A percentile compares a stretch with the other conserved stretches of the same genome.
Evolutionary conservation across 2,888 invertebrate genomes (phyloP).

Genomic region (Lutraria lutraria): DNA sequence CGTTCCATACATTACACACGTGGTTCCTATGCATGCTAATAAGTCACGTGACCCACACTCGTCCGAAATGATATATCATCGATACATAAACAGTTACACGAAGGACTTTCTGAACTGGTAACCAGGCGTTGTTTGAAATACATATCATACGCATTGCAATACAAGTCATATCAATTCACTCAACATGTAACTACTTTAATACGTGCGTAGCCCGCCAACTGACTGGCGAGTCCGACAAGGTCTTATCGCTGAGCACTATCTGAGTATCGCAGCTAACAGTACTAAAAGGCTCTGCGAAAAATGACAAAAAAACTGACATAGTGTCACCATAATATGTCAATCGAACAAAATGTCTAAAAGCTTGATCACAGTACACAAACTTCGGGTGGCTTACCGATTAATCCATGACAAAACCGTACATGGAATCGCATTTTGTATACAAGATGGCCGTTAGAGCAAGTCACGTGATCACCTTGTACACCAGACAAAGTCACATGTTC

Average conservation of each 20-base stretch:
- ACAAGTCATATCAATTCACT: neutral
- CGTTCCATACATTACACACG: conserved; percentile 24
- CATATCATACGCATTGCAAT: neutral
- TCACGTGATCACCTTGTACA: conserved; percentile 86
- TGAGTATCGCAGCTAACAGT: neutral
- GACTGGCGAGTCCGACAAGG: neutral
- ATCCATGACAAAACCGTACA: neutral
- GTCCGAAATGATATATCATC: neutral
- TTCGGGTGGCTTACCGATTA: neutral
- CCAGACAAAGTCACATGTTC: conserved; percentile 85
- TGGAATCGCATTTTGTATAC: conserved; percentile 49
- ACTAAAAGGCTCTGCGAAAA: neutral
- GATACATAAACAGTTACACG: neutral
- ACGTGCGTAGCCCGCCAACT: neutral
- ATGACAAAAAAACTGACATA: neutral
- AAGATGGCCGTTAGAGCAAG: conserved; percentile 80
- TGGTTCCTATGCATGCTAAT: conserved; percentile 43
- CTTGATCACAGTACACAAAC: neutral
- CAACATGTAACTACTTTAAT: neutral
- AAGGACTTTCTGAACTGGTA: neutral
- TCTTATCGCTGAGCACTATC: conserved; percentile 1
- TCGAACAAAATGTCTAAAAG: neutral
- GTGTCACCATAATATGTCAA: neutral
- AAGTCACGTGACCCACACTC: conserved; percentile 26
- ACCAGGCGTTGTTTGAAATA: neutral